Evolutionary conservation across 2,797 vertebrate genomes (phyloP).

Genomic region (Tenualosa ilisha): DNA sequence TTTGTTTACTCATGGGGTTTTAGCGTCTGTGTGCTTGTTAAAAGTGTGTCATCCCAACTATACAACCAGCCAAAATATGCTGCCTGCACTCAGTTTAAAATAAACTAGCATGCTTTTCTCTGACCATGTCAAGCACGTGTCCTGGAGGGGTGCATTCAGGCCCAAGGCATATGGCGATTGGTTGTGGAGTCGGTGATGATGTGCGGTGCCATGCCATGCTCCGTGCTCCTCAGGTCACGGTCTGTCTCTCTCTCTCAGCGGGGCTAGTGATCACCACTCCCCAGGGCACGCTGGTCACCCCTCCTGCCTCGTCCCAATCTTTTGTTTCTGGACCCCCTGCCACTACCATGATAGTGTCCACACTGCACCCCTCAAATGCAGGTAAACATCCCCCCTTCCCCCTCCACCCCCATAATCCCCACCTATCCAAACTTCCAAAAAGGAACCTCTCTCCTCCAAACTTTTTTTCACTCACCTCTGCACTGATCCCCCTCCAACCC

Average conservation of each 20-base stretch:
- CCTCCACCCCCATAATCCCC: neutral
- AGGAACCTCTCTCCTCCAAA: neutral
- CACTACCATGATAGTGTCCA: slow-evolving; percentile 93
- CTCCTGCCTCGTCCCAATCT: slow-evolving; percentile 88
- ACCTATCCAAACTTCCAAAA: neutral
- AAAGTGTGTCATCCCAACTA: slow-evolving; percentile 9
- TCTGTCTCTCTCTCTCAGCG: slow-evolving; percentile 71
- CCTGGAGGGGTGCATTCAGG: neutral
- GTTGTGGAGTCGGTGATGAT: neutral
- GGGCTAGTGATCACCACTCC: slow-evolving; percentile 95
- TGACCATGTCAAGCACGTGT: neutral
- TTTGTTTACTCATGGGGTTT: slow-evolving; percentile 6
- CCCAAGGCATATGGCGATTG: slow-evolving; percentile 26
- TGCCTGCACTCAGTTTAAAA: neutral
- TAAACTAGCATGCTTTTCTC: neutral
- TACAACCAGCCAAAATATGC: slow-evolving; percentile 17
- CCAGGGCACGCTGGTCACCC: slow-evolving; percentile 89
- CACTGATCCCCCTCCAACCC: neutral
- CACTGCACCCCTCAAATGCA: slow-evolving; percentile 84
- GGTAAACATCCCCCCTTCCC: slow-evolving; percentile 63
- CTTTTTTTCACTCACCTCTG: neutral
- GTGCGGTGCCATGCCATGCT: neutral
- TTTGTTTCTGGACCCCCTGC: slow-evolving; percentile 76
- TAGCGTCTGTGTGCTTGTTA: slow-evolving; percentile 8
- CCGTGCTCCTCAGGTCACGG: slow-evolving; percentile 40